phyloP scores from a whole-genome alignment of 2,113 vertebrate species.

The Tor tambroides region DNA sequence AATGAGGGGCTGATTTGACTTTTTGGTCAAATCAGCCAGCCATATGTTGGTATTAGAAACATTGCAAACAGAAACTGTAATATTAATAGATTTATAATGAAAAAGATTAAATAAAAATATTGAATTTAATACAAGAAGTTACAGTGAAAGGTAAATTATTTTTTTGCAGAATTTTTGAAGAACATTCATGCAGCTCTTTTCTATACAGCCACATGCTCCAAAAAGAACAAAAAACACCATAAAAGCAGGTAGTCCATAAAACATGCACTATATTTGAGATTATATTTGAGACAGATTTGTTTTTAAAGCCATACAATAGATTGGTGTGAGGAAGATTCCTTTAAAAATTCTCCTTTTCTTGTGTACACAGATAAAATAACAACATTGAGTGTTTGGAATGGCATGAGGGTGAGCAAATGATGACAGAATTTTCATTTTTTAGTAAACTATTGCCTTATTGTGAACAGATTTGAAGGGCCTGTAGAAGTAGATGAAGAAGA shows the following conservation, averaged over 20 bases:
- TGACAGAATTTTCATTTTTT: neutral
- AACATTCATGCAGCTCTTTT: neutral
- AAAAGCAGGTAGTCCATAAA: neutral
- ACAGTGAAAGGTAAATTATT: neutral
- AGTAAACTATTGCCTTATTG: neutral
- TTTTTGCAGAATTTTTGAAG: neutral
- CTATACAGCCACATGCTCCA: neutral
- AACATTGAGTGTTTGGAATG: neutral
- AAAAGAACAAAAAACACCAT: neutral
- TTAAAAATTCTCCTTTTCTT: neutral
- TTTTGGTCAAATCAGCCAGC: neutral
- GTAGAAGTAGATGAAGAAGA: constrained; percentile 31
- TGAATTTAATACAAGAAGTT: neutral
- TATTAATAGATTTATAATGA: neutral
- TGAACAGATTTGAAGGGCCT: neutral
- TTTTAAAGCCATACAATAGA: too few relatives aligned
- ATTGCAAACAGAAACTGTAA: neutral
- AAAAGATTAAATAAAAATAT: neutral
- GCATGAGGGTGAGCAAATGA: neutral
- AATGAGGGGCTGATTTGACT: too few relatives aligned
- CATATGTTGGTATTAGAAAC: neutral
- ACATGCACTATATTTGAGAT: neutral
- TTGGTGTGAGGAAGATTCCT: too few relatives aligned
- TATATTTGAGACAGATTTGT: too few relatives aligned
- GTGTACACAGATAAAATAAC: neutral